Percentiles rank a stretch among this genome's conserved stretches.
Conservation (phyloP, 2,797 vertebrate genomes). For the Parotocinclus haroldoi region DNA sequence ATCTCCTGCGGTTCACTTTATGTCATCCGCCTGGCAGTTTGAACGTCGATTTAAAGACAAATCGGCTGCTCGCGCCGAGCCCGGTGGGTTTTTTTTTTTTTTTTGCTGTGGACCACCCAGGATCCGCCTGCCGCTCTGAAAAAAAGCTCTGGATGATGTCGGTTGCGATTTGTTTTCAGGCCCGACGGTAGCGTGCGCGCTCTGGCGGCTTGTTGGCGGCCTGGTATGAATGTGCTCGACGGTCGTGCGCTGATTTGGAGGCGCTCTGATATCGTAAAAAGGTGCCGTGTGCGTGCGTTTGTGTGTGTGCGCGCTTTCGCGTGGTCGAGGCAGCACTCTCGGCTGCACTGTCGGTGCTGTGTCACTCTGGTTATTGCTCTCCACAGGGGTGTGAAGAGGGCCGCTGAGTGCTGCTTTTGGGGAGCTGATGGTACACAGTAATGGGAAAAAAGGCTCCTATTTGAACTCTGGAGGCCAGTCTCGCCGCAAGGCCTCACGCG, state of each 20-base stretch:
- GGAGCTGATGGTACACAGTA: constrained; percentile 28
- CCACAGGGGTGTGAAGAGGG: constrained; percentile 47
- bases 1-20: too few relatives aligned
- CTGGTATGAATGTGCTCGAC: constrained; percentile 23
- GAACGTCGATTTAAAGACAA: too few relatives aligned
- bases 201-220: constrained; percentile 40
- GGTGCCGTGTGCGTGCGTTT: constrained; percentile 1
- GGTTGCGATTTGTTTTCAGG: constrained; percentile 33
- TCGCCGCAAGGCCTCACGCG: constrained; percentile 23
- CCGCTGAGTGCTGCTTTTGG: constrained; percentile 42
- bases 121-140: constrained; percentile 11
- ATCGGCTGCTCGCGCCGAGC: too few relatives aligned
- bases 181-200: constrained; percentile 22
- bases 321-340: constrained; percentile 28
- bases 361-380: constrained; percentile 37
- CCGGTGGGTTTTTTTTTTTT: too few relatives aligned
- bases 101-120: too few relatives aligned
- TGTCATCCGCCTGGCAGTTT: too few relatives aligned
- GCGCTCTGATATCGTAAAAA: constrained; percentile 1
- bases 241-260: constrained; percentile 23
- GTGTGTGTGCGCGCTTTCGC: constrained; percentile 19
- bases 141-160: constrained; percentile 29
- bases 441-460: constrained; percentile 29
- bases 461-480: constrained; percentile 36
- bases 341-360: constrained; percentile 21